phyloP scores from a whole-genome alignment of 2,888 invertebrate genomes.

The Silvanus unidentatus region DNA sequence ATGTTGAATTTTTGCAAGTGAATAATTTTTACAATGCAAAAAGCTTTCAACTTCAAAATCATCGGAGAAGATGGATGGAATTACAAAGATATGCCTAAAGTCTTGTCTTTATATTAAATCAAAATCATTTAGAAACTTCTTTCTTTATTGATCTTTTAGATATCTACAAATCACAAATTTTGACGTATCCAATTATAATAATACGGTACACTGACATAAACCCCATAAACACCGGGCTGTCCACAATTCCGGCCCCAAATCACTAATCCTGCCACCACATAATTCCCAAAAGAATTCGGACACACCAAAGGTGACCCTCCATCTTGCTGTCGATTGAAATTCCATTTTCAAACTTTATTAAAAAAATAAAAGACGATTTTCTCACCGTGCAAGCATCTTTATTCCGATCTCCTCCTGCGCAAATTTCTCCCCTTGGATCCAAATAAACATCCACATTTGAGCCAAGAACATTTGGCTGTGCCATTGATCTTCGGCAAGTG shows the following conservation, averaged over 20 bases:
- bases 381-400: conserved; percentile 40
- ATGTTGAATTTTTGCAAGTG: no score
- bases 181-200: conserved; percentile 44
- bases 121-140: no score
- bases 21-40: no score
- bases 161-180: no score
- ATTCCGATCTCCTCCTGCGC: conserved; percentile 38
- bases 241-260: conserved; percentile 73
- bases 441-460: conserved; percentile 35
- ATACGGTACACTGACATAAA: conserved; percentile 68
- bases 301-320: conserved; percentile 70
- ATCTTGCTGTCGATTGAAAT: no score
- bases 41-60: no score
- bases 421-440: conserved; percentile 36
- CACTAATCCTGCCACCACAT: conserved; percentile 62
- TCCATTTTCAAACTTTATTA: no score
- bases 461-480: conserved; percentile 32
- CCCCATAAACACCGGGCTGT: conserved; percentile 63
- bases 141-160: no score
- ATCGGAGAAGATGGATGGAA: no score
- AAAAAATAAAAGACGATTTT: no score
- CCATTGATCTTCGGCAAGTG: conserved; percentile 41
- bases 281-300: conserved; percentile 38
- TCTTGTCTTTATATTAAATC: no score
- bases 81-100: no score